Base-by-base conservation (phyloP, 2,888 invertebrate species). In the Willowsia nigromaculata region DNA sequence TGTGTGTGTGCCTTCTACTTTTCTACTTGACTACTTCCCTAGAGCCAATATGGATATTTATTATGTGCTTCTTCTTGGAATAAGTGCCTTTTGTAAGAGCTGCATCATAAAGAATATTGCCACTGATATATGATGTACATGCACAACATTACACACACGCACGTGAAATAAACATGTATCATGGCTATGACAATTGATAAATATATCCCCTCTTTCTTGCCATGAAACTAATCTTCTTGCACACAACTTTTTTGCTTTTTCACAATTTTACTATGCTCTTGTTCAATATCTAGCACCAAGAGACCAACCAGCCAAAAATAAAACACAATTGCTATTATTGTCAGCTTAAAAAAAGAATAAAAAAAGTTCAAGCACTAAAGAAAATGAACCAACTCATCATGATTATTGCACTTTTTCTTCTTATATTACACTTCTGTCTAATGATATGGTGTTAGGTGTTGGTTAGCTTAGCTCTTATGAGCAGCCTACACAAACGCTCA, bases 181-280 rank as follows among this genome's bases (percentile, higher is more conserved):
- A n/a, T n/a, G n/a, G n/a, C n/a, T n/a, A n/a, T 56, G 40, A 68
- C 68, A 68, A 68, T 68, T 65, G 80, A 80, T 80, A 80, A 80
- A 80, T 80, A 37, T 18, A 15, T 76, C 15, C 74, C 25, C 50
- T 76, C 47, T 43, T 50, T 76, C 27, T 76, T 25, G 50, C 74
- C 65, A 82, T 82, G 82, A 82, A 82, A 82, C 82, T 82, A 65
- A 82, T 82, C 82, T 65, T 37, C 37, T 81, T 65, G 62, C 47
- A 47, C 82, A 62, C 65, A 82, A 62, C 62, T 81, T 62, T 3
- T 50, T 50, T 2, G 27, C 59, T 62, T 30, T 62, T 25, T 27
- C 25, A 27, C 1, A n/a, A 62, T 62, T 22, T 56, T 56, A 22
- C 6, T 27, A 27, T 27, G 25, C 59, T 27, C 30, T 30, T 27